phyloP scores from a whole-genome alignment of 2,888 invertebrate species.

The Zeuzera pyrina region DNA sequence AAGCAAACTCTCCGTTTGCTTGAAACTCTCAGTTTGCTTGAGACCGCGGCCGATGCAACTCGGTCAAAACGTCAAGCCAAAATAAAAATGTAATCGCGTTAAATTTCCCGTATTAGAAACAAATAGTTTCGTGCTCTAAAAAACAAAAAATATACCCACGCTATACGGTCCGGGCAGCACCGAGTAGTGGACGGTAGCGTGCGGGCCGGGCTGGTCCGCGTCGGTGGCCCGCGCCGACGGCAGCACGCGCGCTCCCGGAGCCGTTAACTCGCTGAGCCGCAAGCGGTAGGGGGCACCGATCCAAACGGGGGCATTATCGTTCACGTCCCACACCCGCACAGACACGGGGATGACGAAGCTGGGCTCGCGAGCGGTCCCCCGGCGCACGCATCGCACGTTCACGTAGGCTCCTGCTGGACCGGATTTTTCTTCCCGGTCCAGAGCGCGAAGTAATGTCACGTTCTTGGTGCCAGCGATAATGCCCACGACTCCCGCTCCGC shows the following conservation, averaged over 20 bases:
- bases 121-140: too few species aligned
- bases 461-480: slow-evolving; percentile 86
- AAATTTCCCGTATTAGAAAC: too few species aligned
- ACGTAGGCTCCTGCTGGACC: slow-evolving; percentile 91
- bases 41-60: too few species aligned
- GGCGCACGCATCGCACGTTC: slow-evolving; percentile 87
- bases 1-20: too few species aligned
- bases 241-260: slow-evolving; percentile 80
- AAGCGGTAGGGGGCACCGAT: slow-evolving; percentile 85
- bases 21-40: too few species aligned
- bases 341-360: slow-evolving; percentile 87
- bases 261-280: slow-evolving; percentile 88
- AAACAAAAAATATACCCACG: too few species aligned
- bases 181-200: slow-evolving; percentile 88
- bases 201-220: slow-evolving; percentile 90
- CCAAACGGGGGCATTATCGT: slow-evolving; percentile 91
- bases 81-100: too few species aligned
- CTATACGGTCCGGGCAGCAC: slow-evolving; percentile 85
- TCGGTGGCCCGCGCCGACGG: slow-evolving; percentile 85
- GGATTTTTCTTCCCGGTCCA: slow-evolving; percentile 88
- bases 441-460: slow-evolving; percentile 80
- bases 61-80: too few species aligned
- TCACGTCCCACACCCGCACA: slow-evolving; percentile 90
- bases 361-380: slow-evolving; percentile 83
- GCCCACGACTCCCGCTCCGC: slow-evolving; percentile 85